A percentile compares a stretch with the other conserved stretches of the same genome.
These are phyloP conservation scores for Cydia splendana DNA, from an alignment of 1,140 invertebrate genomes.

Conservation along the genomic window DNA sequence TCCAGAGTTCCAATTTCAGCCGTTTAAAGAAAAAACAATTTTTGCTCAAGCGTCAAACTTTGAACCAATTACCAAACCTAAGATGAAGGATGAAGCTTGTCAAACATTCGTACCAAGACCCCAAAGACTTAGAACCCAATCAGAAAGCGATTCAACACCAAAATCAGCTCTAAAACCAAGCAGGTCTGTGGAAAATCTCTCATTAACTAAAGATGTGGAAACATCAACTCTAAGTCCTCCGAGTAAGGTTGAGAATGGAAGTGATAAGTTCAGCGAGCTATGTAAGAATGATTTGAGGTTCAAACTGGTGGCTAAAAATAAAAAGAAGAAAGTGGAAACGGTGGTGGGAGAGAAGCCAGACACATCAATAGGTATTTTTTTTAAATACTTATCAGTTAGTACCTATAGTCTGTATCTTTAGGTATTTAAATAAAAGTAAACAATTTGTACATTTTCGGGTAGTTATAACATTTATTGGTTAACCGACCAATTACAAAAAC, in stretches of 20 bases:
- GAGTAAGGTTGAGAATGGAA: background rate
- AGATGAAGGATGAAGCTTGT: constrained; percentile 16
- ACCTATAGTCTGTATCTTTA: too few relatives aligned
- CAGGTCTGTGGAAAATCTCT: background rate
- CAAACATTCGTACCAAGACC: constrained; percentile 3
- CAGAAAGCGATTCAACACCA: background rate
- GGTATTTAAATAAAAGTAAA: too few relatives aligned
- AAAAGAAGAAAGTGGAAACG: constrained; percentile 35
- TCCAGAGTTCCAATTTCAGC: background rate
- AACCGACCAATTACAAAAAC: too few relatives aligned
- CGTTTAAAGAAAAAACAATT: background rate
- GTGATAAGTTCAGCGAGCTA: constrained; percentile 32
- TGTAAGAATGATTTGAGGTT: constrained; percentile 46
- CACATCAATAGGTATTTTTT: background rate
- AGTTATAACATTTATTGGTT: too few relatives aligned
- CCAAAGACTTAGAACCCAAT: background rate
- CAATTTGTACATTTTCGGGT: too few relatives aligned
- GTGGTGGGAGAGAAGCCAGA: background rate
- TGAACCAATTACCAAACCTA: background rate
- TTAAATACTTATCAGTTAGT: too few relatives aligned
- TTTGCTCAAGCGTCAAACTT: constrained; percentile 6
- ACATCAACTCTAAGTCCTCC: background rate
- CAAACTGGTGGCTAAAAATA: constrained; percentile 45
- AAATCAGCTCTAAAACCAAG: background rate
- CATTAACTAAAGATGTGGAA: background rate